Evolutionary conservation across 2,888 invertebrate genomes (phyloP).

Genomic region (Fissipunctia ypsillon): DNA sequence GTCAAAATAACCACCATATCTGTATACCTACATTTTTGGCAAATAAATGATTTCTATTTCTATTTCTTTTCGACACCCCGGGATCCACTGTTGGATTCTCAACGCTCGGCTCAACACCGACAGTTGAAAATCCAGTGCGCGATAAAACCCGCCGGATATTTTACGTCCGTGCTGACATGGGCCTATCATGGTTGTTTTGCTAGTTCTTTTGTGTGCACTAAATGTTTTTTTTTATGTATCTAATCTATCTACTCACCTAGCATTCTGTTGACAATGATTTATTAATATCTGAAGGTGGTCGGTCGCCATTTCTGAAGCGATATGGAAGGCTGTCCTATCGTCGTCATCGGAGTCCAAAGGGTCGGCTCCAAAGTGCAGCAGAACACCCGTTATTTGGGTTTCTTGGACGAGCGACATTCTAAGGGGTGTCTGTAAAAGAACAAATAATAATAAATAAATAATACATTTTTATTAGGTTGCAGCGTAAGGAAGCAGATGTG

Average conservation of each 20-base stretch:
- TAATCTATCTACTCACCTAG: slow-evolving; percentile 71
- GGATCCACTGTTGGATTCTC: too few species aligned
- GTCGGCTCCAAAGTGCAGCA: slow-evolving; percentile 84
- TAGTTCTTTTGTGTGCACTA: too few species aligned
- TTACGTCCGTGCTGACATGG: too few species aligned
- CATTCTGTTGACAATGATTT: slow-evolving; percentile 68
- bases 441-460: background rate
- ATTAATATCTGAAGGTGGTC: slow-evolving; percentile 72
- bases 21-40: too few species aligned
- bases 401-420: slow-evolving; percentile 82
- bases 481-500: background rate
- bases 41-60: too few species aligned
- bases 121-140: too few species aligned
- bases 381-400: slow-evolving; percentile 70
- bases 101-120: too few species aligned
- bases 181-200: too few species aligned
- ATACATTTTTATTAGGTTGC: background rate
- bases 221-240: too few species aligned
- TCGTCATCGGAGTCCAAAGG: slow-evolving; percentile 78
- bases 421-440: slow-evolving; percentile 82
- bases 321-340: slow-evolving; percentile 82
- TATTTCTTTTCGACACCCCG: too few species aligned
- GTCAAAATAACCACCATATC: too few species aligned
- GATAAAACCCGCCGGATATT: too few species aligned
- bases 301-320: slow-evolving; percentile 79